Base-by-base conservation (phyloP, 2,888 invertebrate species). In the Aricia artaxerxes region DNA sequence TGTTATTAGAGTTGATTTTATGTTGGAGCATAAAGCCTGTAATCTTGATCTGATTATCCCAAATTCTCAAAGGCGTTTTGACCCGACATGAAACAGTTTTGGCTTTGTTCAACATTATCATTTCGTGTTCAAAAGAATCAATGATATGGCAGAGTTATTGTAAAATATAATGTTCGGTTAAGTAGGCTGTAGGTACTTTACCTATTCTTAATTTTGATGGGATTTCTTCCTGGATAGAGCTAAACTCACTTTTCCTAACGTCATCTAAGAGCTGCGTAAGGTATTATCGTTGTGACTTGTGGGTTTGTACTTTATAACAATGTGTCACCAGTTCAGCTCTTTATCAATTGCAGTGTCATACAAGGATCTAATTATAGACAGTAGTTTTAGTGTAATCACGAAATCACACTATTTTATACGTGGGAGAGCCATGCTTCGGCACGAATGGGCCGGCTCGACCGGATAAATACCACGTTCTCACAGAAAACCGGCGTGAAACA, bases 41-140 rank as follows among this genome's bases (percentile, higher is more conserved):
- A 49, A 75, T 31, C 53, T 53, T 16, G 76, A 76, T 76, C 53
- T 53, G 76, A 76, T 76, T 57, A 57, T 53, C 13, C 76, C 16
- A 57, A 76, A 76, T 76, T 75, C 53, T 57, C 76, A 75, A 75
- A 49, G 75, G 53, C n/a, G 76, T 57, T 75, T 76, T 53, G 76
- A n/a, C 13, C 76, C 57, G 57, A 76, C 53, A 44, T 24, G 16
- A 16, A 73, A 7, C 40, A 11, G 40, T n/a, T 38, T 73, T 44
- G n/a, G 44, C 7, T 24, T 24, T 44, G 44, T 73, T 73, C n/a
- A 9, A 64, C 64, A 11, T 3, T 31, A 11, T 64, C 31, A 31
- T 24, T 64, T 64, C 24, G 64, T 64, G 11, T 64, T 11, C 24
- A 31, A 31, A 64, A 9, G 31, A 31, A 31, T 64, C 24, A 24